Base-by-base conservation (phyloP, 2,888 invertebrate genomes). In the Macaria liturata region DNA sequence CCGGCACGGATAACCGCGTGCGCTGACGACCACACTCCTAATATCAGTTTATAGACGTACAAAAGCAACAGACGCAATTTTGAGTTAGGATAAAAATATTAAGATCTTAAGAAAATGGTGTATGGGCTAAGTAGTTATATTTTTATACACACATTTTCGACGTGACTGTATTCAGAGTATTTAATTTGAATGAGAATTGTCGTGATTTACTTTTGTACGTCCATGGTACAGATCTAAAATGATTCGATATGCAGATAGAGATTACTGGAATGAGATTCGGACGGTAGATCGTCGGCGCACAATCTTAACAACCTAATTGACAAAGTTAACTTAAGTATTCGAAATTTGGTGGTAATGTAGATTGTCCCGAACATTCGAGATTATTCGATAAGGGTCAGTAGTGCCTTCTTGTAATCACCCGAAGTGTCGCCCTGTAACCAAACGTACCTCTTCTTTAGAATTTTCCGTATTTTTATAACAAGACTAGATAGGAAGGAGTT, bases 371-470 rank as follows among this genome's bases (percentile, higher is more conserved):
- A 42, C 76, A 68, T 70, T 66, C 71, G 67, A 61, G 80, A 77
- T 79, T 94, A 94, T 84, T 94, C 95, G 90, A 97, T 94, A 86
- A 98, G 93, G 78, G 97, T 95, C 89, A 98, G 94, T 83, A 98
- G 94, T 80, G 97, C 95, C 93, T 95, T 96, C 93, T 95, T 97
- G 95, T 98, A 98, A 94, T 98, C 97, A 77, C 98, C 98, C 80
- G 97, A 97, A 69, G 97, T 97, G 93, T 98, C 98, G 80, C 95
- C 97, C 97, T 97, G 95, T 81, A 96, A 95, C 83, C 84, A 89
- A 88, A 90, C 70, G 80, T 77, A 76, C 66, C 68, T 63, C 37
- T 60, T 55, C 60, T 64, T 66, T 62, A 66, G 50, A 64, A 44
- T 40, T 59, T 59, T 57, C 53, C 52, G 43, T 58, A 40, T 61